A percentile compares a stretch with the other conserved stretches of the same genome.
phyloP scores from a whole-genome alignment of 2,113 vertebrate genomes.

The Ginglymostoma cirratum region DNA sequence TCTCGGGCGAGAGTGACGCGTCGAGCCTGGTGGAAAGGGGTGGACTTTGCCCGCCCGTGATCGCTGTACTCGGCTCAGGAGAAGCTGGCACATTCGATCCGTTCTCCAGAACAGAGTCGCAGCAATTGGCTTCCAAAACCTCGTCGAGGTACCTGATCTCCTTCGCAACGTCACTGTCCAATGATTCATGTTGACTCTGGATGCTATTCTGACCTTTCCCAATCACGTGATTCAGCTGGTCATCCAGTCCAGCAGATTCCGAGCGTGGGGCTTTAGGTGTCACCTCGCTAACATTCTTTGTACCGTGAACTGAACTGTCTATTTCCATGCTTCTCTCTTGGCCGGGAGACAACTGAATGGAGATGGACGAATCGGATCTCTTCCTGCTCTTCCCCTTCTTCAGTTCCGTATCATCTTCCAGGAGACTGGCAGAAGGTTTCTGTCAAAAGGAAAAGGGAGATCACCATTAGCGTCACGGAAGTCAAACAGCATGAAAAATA shows the following conservation, averaged over 20 bases:
- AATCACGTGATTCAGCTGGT: constrained; percentile 56
- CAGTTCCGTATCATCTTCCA: constrained; percentile 75
- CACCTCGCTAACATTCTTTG: constrained; percentile 57
- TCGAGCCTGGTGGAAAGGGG: constrained; percentile 49
- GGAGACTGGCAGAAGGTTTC: constrained; percentile 65
- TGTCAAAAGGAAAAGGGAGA: constrained; percentile 46
- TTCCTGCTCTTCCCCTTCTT: constrained; percentile 61
- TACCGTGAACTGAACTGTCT: constrained; percentile 62
- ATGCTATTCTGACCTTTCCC: constrained; percentile 60
- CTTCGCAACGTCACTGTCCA: constrained; percentile 79
- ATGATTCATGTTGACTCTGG: constrained; percentile 62
- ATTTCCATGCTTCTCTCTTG: constrained; percentile 77
- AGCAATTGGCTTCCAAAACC: constrained; percentile 82
- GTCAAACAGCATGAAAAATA: background rate
- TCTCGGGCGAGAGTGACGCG: constrained; percentile 46
- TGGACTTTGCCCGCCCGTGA: constrained; percentile 51
- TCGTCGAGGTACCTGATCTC: constrained; percentile 91
- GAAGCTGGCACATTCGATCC: constrained; percentile 72
- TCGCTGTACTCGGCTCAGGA: constrained; percentile 54
- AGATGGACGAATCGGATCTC: constrained; percentile 71
- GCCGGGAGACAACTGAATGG: constrained; percentile 61
- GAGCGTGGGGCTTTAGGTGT: constrained; percentile 40
- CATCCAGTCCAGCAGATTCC: constrained; percentile 51
- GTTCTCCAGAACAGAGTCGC: constrained; percentile 65
- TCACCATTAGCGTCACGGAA: background rate